Percentiles rank a stretch among this genome's conserved stretches.
Evolutionary conservation across 2,797 vertebrate species (phyloP).

Genomic region (Urosaurus nigricauda): DNA sequence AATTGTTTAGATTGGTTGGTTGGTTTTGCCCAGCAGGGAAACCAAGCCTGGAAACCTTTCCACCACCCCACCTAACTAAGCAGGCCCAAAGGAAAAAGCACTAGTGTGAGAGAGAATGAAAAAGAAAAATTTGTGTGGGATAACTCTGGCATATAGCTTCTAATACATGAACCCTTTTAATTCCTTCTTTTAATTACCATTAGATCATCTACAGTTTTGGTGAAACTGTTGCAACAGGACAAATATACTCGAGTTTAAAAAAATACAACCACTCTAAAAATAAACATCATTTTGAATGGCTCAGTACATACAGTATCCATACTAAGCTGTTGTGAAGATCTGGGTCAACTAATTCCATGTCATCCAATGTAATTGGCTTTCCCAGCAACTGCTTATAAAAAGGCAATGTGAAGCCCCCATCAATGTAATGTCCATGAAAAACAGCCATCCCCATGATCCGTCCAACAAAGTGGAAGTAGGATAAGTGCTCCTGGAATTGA

Average conservation of each 20-base stretch:
- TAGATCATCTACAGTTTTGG: not conserved
- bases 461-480: constrained; percentile 98
- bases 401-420: constrained; percentile 95
- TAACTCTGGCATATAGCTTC: not conserved
- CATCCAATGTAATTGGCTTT: constrained; percentile 96
- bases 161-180: not conserved
- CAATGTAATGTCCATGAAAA: constrained; percentile 98
- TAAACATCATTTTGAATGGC: constrained; percentile 19
- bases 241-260: not conserved
- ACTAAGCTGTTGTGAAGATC: constrained; percentile 98
- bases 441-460: constrained; percentile 99
- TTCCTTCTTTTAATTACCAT: not conserved
- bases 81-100: not conserved
- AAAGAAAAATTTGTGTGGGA: not conserved
- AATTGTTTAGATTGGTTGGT: not conserved
- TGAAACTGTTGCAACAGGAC: not conserved
- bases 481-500: constrained; percentile 91
- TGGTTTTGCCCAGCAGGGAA: too few relatives aligned
- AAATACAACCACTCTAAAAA: constrained; percentile 25
- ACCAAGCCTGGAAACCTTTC: too few relatives aligned
- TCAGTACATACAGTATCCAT: constrained; percentile 94
- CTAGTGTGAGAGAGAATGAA: not conserved
- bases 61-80: too few relatives aligned
- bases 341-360: constrained; percentile 97
- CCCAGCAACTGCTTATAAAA: constrained; percentile 98